These are phyloP conservation scores for Spizella passerina DNA, from an alignment of 2,797 vertebrate species.

Conservation along the genomic window DNA sequence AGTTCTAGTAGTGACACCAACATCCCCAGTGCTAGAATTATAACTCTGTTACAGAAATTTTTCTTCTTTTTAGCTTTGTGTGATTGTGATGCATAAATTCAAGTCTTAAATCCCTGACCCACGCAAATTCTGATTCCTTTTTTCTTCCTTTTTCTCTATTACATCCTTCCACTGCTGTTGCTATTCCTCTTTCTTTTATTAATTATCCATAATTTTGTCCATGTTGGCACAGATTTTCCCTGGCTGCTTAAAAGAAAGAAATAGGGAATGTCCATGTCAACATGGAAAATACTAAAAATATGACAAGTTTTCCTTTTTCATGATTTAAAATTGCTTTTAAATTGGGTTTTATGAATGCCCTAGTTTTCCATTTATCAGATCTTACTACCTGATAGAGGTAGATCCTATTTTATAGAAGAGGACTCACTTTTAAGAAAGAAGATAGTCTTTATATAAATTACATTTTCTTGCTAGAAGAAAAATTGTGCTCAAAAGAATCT, in stretches of 20 bases:
- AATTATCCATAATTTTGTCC: background rate
- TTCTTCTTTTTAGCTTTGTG: background rate
- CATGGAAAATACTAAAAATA: background rate
- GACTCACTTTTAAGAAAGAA: background rate
- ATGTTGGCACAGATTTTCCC: background rate
- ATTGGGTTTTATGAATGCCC: background rate
- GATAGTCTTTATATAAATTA: background rate
- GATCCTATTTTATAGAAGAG: background rate
- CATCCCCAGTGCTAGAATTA: background rate
- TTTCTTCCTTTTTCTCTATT: background rate
- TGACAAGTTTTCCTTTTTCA: background rate
- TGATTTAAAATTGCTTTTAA: background rate
- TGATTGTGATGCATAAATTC: background rate
- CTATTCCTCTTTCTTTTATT: background rate
- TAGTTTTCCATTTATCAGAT: background rate
- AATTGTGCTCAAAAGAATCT: background rate
- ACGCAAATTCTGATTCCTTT: background rate
- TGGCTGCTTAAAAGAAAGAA: background rate
- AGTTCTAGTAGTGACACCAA: background rate
- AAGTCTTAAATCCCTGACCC: background rate
- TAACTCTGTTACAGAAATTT: background rate
- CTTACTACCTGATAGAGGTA: background rate
- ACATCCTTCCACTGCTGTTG: background rate
- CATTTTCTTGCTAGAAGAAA: background rate
- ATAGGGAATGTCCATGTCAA: background rate